phyloP scores from a whole-genome alignment of 2,797 vertebrate species.

The Meda fulgida region DNA sequence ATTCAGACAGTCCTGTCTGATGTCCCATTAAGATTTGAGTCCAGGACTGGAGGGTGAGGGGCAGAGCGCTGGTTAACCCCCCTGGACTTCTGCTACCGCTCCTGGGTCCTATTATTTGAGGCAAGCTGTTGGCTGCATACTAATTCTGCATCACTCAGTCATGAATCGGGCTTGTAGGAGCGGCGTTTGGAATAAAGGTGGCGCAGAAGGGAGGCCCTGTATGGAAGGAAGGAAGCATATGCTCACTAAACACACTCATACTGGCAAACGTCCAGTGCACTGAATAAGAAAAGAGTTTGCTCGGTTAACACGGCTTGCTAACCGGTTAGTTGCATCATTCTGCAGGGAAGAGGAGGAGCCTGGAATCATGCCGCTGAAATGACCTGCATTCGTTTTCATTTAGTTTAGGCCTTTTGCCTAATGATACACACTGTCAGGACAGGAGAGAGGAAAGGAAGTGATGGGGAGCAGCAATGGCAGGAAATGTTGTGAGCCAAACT shows the following conservation, averaged over 20 bases:
- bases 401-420: constrained; percentile 4
- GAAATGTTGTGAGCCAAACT: constrained; percentile 1
- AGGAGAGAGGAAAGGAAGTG: constrained; percentile 12
- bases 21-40: constrained; percentile 79
- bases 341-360: constrained; percentile 71
- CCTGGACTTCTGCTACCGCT: constrained; percentile 64
- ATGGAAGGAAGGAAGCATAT: background rate
- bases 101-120: constrained; percentile 71
- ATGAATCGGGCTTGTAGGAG: constrained; percentile 61
- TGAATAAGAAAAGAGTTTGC: background rate
- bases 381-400: constrained; percentile 12
- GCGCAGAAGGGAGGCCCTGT: constrained; percentile 26
- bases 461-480: background rate
- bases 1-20: constrained; percentile 74
- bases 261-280: background rate
- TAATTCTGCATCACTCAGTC: constrained; percentile 75
- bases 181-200: constrained; percentile 32
- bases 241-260: background rate
- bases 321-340: constrained; percentile 60
- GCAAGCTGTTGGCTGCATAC: constrained; percentile 74
- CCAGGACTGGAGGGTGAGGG: constrained; percentile 62
- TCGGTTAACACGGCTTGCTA: constrained; percentile 23
- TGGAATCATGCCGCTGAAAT: constrained; percentile 22
- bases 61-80: constrained; percentile 53
- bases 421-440: constrained; percentile 22